Percentiles rank a stretch among this genome's conserved stretches.
These are phyloP conservation scores for Datnioides undecimradiatus DNA, from an alignment of 2,113 vertebrate species.

Conservation along the genomic window DNA sequence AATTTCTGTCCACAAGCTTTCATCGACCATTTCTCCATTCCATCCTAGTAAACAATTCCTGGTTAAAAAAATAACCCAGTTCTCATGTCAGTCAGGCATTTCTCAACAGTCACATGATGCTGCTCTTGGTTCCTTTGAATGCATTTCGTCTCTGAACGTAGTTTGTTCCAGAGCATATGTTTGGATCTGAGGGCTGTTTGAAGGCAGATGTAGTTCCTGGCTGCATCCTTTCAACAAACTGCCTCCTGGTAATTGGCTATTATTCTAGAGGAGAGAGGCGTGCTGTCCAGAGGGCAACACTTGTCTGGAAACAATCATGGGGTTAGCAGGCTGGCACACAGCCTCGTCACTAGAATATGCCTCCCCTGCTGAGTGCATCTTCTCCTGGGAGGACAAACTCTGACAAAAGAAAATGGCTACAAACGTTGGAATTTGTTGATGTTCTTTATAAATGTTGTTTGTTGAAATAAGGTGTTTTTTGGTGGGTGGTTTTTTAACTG, in stretches of 20 bases:
- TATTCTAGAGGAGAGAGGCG: constrained; percentile 76
- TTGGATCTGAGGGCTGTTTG: constrained; percentile 75
- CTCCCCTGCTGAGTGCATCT: constrained; percentile 65
- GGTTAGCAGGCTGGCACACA: constrained; percentile 77
- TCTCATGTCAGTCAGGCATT: constrained; percentile 59
- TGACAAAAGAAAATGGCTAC: constrained; percentile 41
- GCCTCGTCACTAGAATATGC: constrained; percentile 69
- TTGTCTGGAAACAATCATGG: constrained; percentile 84
- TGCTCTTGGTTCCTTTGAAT: constrained; percentile 60
- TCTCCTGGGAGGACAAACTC: constrained; percentile 41
- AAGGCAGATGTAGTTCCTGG: constrained; percentile 81
- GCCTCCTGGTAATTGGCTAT: constrained; percentile 82
- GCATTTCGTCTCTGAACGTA: constrained; percentile 68
- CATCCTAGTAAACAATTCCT: constrained; percentile 50
- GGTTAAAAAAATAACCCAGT: constrained; percentile 29
- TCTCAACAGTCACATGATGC: constrained; percentile 46
- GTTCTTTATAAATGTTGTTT: neutral
- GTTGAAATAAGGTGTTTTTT: neutral
- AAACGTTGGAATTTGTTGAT: neutral
- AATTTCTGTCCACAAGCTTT: constrained; percentile 39
- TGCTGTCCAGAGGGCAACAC: constrained; percentile 80
- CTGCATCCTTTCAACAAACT: constrained; percentile 82
- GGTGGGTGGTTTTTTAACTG: neutral
- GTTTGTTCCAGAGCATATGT: constrained; percentile 74
- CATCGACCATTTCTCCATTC: constrained; percentile 39